phyloP scores from a whole-genome alignment of 2,113 vertebrate genomes.

The Upupa epops region DNA sequence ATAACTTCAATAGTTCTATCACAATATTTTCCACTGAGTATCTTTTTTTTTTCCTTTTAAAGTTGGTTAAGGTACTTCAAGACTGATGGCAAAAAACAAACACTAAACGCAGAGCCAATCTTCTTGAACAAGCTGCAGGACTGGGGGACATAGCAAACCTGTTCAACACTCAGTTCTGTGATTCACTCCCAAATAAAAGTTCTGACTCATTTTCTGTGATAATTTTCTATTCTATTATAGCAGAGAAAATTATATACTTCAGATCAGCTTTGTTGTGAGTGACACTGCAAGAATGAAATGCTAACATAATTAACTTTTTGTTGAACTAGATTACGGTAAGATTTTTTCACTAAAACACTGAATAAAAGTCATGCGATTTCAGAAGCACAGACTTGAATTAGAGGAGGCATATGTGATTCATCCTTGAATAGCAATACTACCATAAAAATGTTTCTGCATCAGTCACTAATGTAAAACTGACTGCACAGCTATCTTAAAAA shows the following conservation, averaged over 20 bases:
- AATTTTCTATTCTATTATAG: constrained; percentile 4
- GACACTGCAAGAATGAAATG: constrained; percentile 5
- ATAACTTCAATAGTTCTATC: background rate
- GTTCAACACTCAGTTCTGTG: background rate
- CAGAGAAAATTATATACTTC: background rate
- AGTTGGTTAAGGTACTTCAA: background rate
- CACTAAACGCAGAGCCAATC: background rate
- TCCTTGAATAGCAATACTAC: background rate
- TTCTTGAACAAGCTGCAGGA: background rate
- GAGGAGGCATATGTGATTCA: background rate
- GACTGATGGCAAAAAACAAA: background rate
- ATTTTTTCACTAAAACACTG: constrained; percentile 1
- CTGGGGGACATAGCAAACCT: background rate
- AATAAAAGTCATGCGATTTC: background rate
- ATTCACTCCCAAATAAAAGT: background rate
- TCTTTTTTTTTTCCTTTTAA: background rate
- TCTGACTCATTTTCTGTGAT: constrained; percentile 38
- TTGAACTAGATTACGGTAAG: background rate
- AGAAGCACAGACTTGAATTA: constrained; percentile 26
- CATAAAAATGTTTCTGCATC: background rate
- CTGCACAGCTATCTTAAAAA: background rate
- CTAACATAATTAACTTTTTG: constrained; percentile 14
- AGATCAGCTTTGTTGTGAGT: background rate
- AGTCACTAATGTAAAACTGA: background rate
- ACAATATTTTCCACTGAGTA: background rate